Base-by-base conservation (phyloP, 2,797 vertebrate species). In the Falco naumanni region DNA sequence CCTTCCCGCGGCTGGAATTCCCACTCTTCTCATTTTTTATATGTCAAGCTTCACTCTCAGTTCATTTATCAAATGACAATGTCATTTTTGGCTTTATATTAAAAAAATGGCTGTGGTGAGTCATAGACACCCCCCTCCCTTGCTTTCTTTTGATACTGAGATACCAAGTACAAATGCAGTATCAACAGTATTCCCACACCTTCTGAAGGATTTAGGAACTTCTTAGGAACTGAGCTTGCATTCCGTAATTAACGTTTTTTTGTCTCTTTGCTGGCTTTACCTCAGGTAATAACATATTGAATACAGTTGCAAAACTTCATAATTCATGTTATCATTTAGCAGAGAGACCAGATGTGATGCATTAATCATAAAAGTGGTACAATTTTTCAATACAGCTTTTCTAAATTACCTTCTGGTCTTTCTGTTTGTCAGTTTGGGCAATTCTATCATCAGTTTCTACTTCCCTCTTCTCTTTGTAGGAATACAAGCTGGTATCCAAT, bases 1-100 rank as follows among this genome's bases (percentile, higher is more conserved):
- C 89, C 94, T 94, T 93, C 77, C 57, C 31, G 65, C 69, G 54
- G 45, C 66, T 71, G 83, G 77, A 94, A 87, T 95, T 84, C 61
- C 33, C 28, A n/a, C 50, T 95, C 39, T 66, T 50, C 50, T 88
- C 21, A 87, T 39, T 85, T 82, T 92, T 72, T 48, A 16, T 63
- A 24, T 70, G 80, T 93, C 48, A 85, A 47, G 29, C 31, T 93
- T 86, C 57, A 22, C 51, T 75, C 79, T 89, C 5, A 3, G 65
- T 86, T 96, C 59, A 51, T 96, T 91, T 94, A 75, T 88, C 66
- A 84, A 84, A 72, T 72, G 63, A 77, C 45, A 87, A 0, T 43
- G 82, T 69, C 51, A 59, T 86, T 94, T 96, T 61, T 93, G 92
- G 61, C 59, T 93, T 93, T 51, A 64, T 72, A 71, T 47, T 43